phyloP scores from a whole-genome alignment of 2,797 vertebrate genomes.

The Ceryle rudis region DNA sequence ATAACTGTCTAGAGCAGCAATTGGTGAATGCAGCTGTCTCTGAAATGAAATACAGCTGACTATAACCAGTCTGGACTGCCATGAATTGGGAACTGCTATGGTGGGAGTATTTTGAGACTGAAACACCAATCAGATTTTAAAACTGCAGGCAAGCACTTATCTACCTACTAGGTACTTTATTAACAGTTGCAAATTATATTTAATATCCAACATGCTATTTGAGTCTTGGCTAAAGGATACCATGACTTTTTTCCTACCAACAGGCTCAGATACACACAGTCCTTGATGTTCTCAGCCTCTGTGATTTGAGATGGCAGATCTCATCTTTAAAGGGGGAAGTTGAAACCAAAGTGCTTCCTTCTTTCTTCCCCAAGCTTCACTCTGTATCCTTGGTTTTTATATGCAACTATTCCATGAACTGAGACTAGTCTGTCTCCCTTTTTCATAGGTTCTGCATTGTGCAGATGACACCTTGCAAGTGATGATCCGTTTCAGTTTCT shows the following conservation, averaged over 20 bases:
- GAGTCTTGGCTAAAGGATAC: background rate
- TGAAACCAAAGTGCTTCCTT: background rate
- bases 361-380: background rate
- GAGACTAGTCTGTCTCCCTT: background rate
- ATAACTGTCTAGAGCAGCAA: background rate
- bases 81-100: background rate
- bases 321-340: background rate
- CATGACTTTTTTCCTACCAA: fast-evolving
- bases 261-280: background rate
- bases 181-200: background rate
- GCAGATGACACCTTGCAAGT: background rate
- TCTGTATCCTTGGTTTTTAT: background rate
- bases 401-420: background rate
- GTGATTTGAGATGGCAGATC: background rate
- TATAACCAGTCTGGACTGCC: background rate
- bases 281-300: background rate
- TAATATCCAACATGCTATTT: background rate
- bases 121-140: background rate
- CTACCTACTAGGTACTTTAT: background rate
- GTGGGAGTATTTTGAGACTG: background rate
- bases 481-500: background rate
- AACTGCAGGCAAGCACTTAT: background rate
- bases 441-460: background rate
- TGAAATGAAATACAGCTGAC: background rate
- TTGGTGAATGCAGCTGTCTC: background rate